Conservation (phyloP, 1,140 invertebrate species). For the Luehdorfia chinensis region DNA sequence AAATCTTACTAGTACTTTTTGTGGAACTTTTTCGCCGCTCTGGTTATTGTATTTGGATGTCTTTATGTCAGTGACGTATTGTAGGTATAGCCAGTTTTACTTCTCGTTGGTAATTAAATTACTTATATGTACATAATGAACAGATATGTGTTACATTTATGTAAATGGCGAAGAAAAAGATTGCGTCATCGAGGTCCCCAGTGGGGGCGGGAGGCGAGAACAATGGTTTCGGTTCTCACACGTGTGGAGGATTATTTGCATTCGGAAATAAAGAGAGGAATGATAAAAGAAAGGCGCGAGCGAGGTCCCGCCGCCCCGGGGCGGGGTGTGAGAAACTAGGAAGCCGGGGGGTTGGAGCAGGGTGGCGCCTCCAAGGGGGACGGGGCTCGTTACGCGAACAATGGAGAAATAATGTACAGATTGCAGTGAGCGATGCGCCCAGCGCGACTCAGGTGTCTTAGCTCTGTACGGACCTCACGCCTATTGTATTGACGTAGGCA, state of each 20-base stretch:
- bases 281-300: constrained; percentile 78
- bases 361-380: constrained; percentile 32
- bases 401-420: constrained; percentile 77
- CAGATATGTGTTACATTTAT: constrained; percentile 59
- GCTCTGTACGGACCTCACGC: constrained; percentile 56
- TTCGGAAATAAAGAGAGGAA: constrained; percentile 79
- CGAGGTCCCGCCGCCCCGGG: constrained; percentile 63
- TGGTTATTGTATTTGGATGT: no score
- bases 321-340: constrained; percentile 50
- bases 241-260: constrained; percentile 78
- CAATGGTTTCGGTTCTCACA: constrained; percentile 78
- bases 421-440: constrained; percentile 77
- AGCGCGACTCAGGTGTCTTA: constrained; percentile 70
- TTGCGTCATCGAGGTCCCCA: constrained; percentile 73
- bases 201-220: constrained; percentile 65
- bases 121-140: constrained; percentile 36
- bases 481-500: constrained; percentile 30
- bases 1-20: no score
- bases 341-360: constrained; percentile 28
- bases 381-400: constrained; percentile 74
- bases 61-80: no score
- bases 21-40: no score
- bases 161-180: constrained; percentile 71
- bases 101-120: no score
- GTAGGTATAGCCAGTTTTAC: no score